A percentile compares a stretch with the other conserved stretches of the same genome.
Evolutionary conservation across 2,888 invertebrate genomes (phyloP).

Genomic region (Biston stratarius): DNA sequence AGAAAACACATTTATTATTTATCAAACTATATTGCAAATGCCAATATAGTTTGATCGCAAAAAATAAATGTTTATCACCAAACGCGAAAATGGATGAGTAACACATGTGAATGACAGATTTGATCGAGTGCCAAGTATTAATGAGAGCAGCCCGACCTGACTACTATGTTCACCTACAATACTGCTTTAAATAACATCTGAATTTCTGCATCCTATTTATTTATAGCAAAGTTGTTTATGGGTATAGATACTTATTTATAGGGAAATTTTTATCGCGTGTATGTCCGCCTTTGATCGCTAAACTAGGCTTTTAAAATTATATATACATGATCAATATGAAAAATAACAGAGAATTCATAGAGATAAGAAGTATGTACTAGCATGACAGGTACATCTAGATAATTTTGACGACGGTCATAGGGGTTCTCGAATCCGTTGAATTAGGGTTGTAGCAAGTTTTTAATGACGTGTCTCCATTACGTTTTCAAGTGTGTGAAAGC

Average conservation of each 20-base stretch:
- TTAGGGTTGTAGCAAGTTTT: constrained; percentile 24
- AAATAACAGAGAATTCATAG: neutral
- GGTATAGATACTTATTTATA: constrained; percentile 12
- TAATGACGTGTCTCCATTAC: constrained; percentile 54
- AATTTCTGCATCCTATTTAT: constrained; percentile 37
- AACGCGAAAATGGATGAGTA: constrained; percentile 65
- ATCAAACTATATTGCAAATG: constrained; percentile 17
- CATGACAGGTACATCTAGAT: neutral
- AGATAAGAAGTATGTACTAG: neutral
- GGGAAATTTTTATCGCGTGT: neutral
- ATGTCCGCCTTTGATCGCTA: neutral
- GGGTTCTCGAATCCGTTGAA: neutral
- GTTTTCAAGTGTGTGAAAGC: constrained; percentile 61
- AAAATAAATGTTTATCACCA: constrained; percentile 55
- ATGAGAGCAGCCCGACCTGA: constrained; percentile 58
- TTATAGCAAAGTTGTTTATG: constrained; percentile 34
- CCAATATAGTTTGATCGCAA: constrained; percentile 34
- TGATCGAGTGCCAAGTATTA: constrained; percentile 67
- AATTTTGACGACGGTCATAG: constrained; percentile 6
- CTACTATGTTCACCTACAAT: constrained; percentile 50
- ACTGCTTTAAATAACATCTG: constrained; percentile 48
- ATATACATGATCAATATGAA: neutral
- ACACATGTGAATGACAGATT: constrained; percentile 63
- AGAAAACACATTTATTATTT: neutral
- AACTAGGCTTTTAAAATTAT: neutral